Evolutionary conservation across 2,797 vertebrate species (phyloP), one percentile per base, ranked within the genome.

Genomic region (Clarias pachynema): DNA sequence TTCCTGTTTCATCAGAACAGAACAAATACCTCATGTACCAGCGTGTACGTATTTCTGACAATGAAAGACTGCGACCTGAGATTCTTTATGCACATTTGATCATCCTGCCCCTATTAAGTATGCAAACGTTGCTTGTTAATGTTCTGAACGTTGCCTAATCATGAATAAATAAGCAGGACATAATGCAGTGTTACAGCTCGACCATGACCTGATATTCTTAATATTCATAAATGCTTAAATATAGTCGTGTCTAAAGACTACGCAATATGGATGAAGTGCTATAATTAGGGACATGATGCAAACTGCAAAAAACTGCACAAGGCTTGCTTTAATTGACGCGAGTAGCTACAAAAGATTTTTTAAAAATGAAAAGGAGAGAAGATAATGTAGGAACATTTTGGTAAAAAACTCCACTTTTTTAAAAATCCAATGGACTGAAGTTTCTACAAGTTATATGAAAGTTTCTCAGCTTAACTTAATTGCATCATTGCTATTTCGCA

Each of bases 151-250:
- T 65, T 80, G n/a, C 62, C 78, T 29, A 65, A 80, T 80, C 78
- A 66, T 80, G 37, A 80, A 80, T 80, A 80, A 66, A 49, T 66
- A 65, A 80, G 16, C 40, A 29, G 16, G 5, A 80, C 78, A 53
- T 49, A 49, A 80, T 44, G 16, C 29, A 20, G 62, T 14, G 3
- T 4, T 29, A 26, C 60, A 49, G n/a, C 37, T 49, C n/a, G 4
- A 49, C 78, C 15, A 80, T 26, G 34, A 63, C 59, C 75, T 37
- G 75, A 40, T 16, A 60, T 78, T 37, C 31, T 78, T 34, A 34
- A 34, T 2, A 34, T 34, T 60, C 74, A 77, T 77, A 22, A 77
- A 77, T 59, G 26, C 74, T 77, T 57, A 34, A 57, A 22, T 12
- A 57, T 57, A 31, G 49, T 57, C 26, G n/a, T 75, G 31, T 20